Evolutionary conservation across 2,888 invertebrate species (phyloP), one percentile per base, ranked within the genome.

Genomic region (Ypsolopha scabrella): DNA sequence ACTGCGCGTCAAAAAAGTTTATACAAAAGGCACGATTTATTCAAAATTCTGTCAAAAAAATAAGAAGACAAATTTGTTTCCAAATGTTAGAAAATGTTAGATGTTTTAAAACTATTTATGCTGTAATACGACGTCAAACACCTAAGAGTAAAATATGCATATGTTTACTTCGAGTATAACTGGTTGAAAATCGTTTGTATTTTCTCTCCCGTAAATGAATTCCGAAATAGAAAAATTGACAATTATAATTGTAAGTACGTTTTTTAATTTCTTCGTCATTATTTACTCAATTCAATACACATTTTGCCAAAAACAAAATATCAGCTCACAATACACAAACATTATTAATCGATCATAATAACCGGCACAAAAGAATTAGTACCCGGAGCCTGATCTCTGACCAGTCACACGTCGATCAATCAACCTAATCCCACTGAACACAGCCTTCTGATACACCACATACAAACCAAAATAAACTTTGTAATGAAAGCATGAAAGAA

Each of bases 341-440:
- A 8, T n/a, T 41, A n/a, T 41, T 11, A 39, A 49, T 46, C 66
- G 62, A 72, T 72, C 72, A 68, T 70, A 69, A 72, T 73, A 69
- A 72, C 67, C 24, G 2, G 68, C 64, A 66, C 65, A 65, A 69
- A 71, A 66, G 72, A 72, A 76, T 80, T 75, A 77, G 72, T 70
- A 60, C 59, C 64, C 64, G 63, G 68, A 63, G 64, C 65, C 58
- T 75, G 80, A 80, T 80, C 80, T 71, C 71, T 70, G 75, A 76
- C 74, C 77, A 65, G 60, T 63, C 24, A 24, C 24, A 24, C 68
- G 70, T 72, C 79, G 69, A 81, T 82, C 83, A 75, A 83, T 82
- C 83, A 81, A 69, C 63, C 59, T 69, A 73, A 80, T 75, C 76
- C 75, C 55, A 57, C 72, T 75, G 73, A 79, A 75, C 67, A 71